Evolutionary conservation across 1,140 invertebrate species (phyloP), one percentile per base, ranked within the genome.

Genomic region (Ceratosolen solmsi): DNA sequence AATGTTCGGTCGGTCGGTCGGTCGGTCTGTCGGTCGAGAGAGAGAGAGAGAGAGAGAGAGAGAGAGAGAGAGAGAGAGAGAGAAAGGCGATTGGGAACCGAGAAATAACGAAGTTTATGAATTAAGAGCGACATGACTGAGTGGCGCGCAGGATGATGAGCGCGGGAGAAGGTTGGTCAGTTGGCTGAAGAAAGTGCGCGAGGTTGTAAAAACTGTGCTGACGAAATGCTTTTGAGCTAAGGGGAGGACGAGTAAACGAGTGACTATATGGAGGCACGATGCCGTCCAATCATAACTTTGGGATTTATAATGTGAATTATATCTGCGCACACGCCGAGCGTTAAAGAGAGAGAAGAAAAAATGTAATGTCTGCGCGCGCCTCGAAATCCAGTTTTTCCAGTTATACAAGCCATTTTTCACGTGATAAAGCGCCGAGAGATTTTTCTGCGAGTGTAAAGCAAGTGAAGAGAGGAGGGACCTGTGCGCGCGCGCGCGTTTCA

Each of bases 371-470:
- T 33, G 13, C 60, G 41, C 41, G 41, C 41, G 60, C 17, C 27
- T 63, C 27, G 60, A 63, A 63, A 63, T 63, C 60, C 60, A 63
- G 60, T 63, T 63, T 63, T 63, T 63, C 60, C 60, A 63, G 60
- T 63, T 63, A 33, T 20, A 20, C 60, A 17, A 33, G 60, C 9
- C 13, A 63, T 33, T 63, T 33, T 33, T 33, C 60, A 33, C 13
- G 15, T 15, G 60, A 63, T 63, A 63, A 63, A 63, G 30, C 13
- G 30, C 7, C 60, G 30, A 20, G 60, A 63, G 60, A 63, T 63
- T 63, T 25, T 63, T 63, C 60, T 33, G 60, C 3, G 17, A 33
- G 60, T 63, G 60, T 17, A 63, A 63, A 63, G 41, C 13, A 13
- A 46, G 41, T 17, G 30, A 20, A 33, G 30, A 33, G 30, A 20